phyloP scores from a whole-genome alignment of 2,113 vertebrate genomes.

The Semnopithecus entellus region DNA sequence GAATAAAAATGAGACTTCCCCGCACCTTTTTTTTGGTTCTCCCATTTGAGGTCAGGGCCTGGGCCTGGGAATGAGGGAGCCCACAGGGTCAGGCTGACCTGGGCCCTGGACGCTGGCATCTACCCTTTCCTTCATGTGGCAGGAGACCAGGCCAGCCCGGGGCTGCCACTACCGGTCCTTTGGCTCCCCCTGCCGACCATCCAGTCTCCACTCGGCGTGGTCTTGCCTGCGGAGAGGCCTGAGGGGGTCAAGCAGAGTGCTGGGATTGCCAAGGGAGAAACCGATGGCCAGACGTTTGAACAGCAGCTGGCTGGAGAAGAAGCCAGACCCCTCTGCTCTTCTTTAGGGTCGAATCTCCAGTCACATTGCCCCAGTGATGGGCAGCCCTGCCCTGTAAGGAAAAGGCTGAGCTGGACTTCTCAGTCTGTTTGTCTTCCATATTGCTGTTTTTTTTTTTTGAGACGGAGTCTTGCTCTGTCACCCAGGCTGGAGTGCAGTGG shows the following conservation, averaged over 20 bases:
- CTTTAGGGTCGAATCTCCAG: neutral
- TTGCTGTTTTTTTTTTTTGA: neutral
- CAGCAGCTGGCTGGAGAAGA: neutral
- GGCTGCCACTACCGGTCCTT: neutral
- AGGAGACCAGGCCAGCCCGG: neutral
- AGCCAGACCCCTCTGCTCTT: neutral
- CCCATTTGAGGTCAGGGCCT: neutral
- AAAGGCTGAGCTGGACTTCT: neutral
- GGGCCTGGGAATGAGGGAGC: neutral
- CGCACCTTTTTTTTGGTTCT: neutral
- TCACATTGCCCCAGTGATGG: too few species aligned
- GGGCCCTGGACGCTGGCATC: neutral
- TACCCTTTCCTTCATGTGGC: neutral
- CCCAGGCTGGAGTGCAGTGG: too few species aligned
- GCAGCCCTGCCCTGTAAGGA: neutral
- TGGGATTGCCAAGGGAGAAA: neutral
- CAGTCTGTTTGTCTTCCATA: neutral
- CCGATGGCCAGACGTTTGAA: neutral
- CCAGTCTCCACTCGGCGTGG: accelerated
- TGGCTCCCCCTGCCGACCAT: conserved; percentile 42
- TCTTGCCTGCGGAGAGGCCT: neutral
- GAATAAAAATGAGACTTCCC: neutral
- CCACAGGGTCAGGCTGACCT: too few species aligned
- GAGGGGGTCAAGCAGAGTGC: too few species aligned
- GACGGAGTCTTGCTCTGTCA: too few species aligned